Evolutionary conservation across 2,888 invertebrate genomes (phyloP).

Genomic region (Epirrhoe tristata): DNA sequence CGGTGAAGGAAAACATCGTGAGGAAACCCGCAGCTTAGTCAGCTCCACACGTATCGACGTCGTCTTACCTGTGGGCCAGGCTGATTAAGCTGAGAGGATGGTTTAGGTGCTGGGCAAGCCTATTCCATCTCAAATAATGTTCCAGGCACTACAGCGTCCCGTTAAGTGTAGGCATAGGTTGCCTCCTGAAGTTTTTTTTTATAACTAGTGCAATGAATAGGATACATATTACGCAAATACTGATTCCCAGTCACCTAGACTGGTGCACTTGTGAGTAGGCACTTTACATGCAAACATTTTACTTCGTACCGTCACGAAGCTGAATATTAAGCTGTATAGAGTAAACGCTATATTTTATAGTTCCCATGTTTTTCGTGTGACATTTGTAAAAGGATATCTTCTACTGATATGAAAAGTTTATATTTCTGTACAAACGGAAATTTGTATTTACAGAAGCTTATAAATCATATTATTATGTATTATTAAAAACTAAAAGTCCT

Average conservation of each 20-base stretch:
- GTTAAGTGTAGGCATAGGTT: no score
- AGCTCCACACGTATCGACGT: no score
- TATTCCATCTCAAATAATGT: no score
- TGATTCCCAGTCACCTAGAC: conserved; percentile 12
- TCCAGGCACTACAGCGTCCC: no score
- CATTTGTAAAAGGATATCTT: conserved; percentile 2
- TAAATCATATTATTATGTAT: no score
- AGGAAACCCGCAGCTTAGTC: no score
- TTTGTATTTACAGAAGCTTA: no score
- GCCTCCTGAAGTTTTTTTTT: not conserved
- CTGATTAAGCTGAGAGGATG: no score
- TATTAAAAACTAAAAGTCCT: no score
- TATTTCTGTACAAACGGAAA: not conserved
- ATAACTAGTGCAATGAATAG: not conserved
- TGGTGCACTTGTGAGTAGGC: conserved; percentile 10
- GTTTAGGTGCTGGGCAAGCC: no score
- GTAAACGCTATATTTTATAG: conserved; percentile 9
- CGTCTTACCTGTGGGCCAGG: no score
- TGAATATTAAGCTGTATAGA: conserved; percentile 21
- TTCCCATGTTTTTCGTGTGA: conserved; percentile 1
- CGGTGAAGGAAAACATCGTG: no score
- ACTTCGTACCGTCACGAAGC: conserved; percentile 7
- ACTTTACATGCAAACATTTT: conserved; percentile 21
- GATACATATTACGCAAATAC: conserved; percentile 13
- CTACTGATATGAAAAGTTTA: not conserved